A percentile compares a stretch with the other conserved stretches of the same genome.
phyloP scores from a whole-genome alignment of 2,888 invertebrate species.

The Acholoe squamosa region DNA sequence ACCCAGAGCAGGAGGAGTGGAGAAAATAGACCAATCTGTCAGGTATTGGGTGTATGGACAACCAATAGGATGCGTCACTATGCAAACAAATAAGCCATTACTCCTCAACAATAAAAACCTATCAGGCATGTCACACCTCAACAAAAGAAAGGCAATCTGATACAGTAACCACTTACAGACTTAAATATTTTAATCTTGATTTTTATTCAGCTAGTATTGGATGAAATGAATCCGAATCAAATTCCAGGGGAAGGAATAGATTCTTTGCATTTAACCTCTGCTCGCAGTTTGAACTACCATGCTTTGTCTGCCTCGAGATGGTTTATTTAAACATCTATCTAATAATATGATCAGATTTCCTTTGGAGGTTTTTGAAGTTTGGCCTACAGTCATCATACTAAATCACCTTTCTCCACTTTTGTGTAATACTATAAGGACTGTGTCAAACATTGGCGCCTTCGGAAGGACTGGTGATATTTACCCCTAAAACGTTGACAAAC shows the following conservation, averaged over 20 bases:
- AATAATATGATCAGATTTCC: not conserved
- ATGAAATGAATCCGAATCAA: no score
- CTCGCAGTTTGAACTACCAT: no score
- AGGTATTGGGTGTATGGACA: not conserved
- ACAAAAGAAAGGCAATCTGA: not conserved
- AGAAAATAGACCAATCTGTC: constrained; percentile 31
- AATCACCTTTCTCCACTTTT: not conserved
- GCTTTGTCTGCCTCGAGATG: not conserved
- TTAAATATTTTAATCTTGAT: not conserved
- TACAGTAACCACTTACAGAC: not conserved
- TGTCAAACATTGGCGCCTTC: constrained; percentile 3
- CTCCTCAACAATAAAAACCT: not conserved
- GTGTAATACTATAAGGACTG: not conserved
- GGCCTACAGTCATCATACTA: no score
- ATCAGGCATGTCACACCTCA: not conserved
- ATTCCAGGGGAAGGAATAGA: not conserved
- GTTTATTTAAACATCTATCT: not conserved
- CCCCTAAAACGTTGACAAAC: no score
- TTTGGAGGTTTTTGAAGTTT: not conserved
- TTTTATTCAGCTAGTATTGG: no score
- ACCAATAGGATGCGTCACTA: constrained; percentile 8
- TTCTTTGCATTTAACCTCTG: not conserved
- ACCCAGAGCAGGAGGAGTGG: not conserved
- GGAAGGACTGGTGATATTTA: not conserved
- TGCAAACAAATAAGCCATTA: constrained; percentile 35